phyloP scores from a whole-genome alignment of 2,113 vertebrate species.

The Laticauda laticaudata region DNA sequence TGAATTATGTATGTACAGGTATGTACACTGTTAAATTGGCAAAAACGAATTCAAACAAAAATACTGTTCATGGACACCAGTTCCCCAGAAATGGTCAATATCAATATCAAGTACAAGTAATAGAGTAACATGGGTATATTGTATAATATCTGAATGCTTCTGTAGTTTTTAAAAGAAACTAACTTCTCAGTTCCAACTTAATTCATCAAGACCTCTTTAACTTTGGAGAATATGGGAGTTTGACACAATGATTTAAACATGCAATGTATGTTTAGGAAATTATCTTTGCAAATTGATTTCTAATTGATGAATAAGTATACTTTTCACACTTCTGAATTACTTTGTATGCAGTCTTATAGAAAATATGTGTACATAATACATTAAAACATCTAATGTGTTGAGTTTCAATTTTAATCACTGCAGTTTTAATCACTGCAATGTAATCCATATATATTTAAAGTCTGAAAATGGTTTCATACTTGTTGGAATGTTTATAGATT shows the following conservation, averaged over 20 bases:
- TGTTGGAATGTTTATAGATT: not conserved
- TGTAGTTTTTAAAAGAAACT: not conserved
- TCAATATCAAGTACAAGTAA: not conserved
- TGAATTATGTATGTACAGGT: conserved; percentile 29
- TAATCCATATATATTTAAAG: conserved; percentile 3
- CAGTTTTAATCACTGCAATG: not conserved
- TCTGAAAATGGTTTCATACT: not conserved
- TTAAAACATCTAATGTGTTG: rapidly evolving
- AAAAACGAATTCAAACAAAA: conserved; percentile 28
- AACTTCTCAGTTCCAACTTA: not conserved
- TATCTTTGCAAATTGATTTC: not conserved
- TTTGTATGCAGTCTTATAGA: not conserved
- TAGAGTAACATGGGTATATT: not conserved
- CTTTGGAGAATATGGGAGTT: not conserved
- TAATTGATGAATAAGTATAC: not conserved
- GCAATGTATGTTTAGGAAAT: not conserved
- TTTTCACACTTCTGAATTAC: not conserved
- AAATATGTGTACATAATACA: not conserved
- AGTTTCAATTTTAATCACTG: not conserved
- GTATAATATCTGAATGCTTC: not conserved
- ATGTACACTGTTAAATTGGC: conserved; percentile 26
- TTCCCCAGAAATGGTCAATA: conserved; percentile 36
- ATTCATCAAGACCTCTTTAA: not conserved
- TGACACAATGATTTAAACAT: not conserved
- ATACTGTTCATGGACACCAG: conserved; percentile 15